Conservation (phyloP, 2,888 invertebrate species). For the Halocaridina rubra region DNA sequence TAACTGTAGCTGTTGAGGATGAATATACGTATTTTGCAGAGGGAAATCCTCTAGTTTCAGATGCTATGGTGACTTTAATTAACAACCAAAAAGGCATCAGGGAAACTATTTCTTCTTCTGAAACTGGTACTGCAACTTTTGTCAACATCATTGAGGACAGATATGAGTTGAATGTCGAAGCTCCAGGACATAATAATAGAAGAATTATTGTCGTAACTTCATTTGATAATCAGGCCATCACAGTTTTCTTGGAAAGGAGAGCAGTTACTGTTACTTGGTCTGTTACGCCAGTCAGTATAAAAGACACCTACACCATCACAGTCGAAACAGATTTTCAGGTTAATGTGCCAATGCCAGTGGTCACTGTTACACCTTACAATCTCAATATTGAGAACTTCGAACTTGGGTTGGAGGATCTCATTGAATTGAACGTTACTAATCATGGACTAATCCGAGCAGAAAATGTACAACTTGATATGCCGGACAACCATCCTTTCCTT, state of each 20-base stretch:
- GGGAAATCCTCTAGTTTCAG: not conserved
- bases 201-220: not conserved
- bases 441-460: not conserved
- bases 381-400: not conserved
- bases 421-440: not conserved
- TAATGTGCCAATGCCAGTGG: not conserved
- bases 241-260: not conserved
- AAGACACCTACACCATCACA: not conserved
- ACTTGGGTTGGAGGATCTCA: not conserved
- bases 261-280: not conserved
- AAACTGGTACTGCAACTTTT: not conserved
- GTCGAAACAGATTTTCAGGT: not conserved
- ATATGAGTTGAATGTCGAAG: not conserved
- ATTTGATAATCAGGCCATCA: not conserved
- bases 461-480: not conserved
- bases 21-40: not conserved
- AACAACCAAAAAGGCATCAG: not conserved
- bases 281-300: not conserved
- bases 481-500: not conserved
- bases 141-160: not conserved
- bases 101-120: not conserved
- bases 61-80: not conserved
- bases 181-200: not conserved
- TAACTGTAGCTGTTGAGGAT: not conserved
- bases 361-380: not conserved